Conservation (phyloP, 2,888 invertebrate genomes). For the Ramazzottius varieornatus region DNA sequence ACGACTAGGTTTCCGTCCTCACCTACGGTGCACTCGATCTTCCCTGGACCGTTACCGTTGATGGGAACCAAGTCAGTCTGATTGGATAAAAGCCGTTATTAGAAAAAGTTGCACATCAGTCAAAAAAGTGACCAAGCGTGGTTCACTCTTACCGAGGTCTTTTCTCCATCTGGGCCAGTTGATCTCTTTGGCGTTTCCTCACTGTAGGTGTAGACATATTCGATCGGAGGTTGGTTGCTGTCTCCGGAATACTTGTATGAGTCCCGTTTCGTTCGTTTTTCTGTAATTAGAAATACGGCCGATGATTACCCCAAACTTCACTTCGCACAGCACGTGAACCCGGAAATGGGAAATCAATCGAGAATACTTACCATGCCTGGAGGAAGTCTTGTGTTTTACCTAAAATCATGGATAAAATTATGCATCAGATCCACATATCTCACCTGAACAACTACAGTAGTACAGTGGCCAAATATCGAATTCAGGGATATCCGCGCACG, state of each 20-base stretch:
- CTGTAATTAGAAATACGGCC: too few species aligned
- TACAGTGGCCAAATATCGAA: too few species aligned
- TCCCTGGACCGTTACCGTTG: background rate
- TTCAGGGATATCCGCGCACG: too few species aligned
- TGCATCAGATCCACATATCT: too few species aligned
- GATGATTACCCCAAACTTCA: background rate
- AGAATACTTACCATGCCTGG: background rate
- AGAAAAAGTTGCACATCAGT: too few species aligned
- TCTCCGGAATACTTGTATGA: background rate
- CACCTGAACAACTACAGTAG: too few species aligned
- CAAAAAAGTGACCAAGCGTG: too few species aligned
- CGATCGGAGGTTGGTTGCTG: background rate
- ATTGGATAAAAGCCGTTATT: too few species aligned
- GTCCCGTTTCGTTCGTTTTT: background rate
- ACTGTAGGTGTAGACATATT: slow-evolving; percentile 2
- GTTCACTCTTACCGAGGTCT: too few species aligned
- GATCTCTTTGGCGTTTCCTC: background rate
- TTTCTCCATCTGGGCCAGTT: background rate
- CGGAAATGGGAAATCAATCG: background rate
- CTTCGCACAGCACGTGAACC: background rate
- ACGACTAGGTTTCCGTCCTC: background rate
- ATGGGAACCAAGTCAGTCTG: background rate
- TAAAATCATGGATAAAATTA: background rate
- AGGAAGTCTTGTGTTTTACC: background rate
- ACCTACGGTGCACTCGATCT: slow-evolving; percentile 1